These are phyloP conservation scores for Drosophila littoralis DNA, from an alignment of 1,140 invertebrate species.

Conservation along the genomic window DNA sequence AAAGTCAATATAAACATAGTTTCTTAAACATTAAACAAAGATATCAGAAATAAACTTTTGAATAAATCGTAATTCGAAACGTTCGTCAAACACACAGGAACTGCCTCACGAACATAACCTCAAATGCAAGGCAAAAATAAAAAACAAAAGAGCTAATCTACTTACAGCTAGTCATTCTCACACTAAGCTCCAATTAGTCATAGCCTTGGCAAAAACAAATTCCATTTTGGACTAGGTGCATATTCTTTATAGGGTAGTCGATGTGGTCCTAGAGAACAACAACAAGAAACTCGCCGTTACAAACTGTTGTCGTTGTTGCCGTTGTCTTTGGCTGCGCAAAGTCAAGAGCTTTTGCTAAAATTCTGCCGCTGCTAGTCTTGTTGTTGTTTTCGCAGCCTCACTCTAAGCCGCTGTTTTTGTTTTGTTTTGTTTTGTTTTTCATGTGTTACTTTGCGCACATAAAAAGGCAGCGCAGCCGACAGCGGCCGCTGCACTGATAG, in stretches of 20 bases:
- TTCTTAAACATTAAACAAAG: background rate
- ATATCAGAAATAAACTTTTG: background rate
- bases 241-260: background rate
- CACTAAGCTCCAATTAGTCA: background rate
- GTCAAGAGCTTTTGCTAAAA: conserved; percentile 20
- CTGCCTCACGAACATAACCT: background rate
- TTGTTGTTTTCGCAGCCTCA: conserved; percentile 3
- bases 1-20: background rate
- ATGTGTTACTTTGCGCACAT: background rate
- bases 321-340: conserved; percentile 22
- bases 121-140: background rate
- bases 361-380: conserved; percentile 6
- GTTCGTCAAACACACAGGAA: background rate
- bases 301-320: conserved; percentile 20
- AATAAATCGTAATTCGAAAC: background rate
- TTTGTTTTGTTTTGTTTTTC: conserved; percentile 19
- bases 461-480: conserved; percentile 20
- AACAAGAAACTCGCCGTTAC: conserved; percentile 24
- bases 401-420: conserved; percentile 25
- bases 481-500: conserved; percentile 43
- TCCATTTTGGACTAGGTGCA: background rate
- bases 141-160: background rate
- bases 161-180: background rate
- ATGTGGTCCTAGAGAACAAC: conserved; percentile 4
- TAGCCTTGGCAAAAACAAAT: background rate